Conservation (phyloP, 2,113 vertebrate species). For the Stomatorhinus ivindoensis region DNA sequence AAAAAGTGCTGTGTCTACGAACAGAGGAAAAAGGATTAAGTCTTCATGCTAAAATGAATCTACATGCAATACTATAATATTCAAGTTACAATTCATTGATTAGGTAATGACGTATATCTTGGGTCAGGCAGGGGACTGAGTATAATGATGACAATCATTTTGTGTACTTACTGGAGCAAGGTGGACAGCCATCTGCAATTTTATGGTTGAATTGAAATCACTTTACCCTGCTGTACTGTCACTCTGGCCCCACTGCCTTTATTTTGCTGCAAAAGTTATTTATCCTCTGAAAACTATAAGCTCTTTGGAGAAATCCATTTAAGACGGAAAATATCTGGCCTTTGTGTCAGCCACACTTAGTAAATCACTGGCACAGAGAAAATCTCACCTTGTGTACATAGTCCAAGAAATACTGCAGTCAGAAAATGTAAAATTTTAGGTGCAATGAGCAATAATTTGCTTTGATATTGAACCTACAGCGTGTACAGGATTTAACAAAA, state of each 20-base stretch:
- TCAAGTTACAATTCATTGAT: slow-evolving; percentile 57
- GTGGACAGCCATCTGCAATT: slow-evolving; percentile 62
- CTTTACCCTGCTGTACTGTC: slow-evolving; percentile 49
- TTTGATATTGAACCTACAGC: not conserved
- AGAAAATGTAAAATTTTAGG: not conserved
- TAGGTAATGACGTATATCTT: slow-evolving; percentile 57
- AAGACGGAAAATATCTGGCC: slow-evolving; percentile 1
- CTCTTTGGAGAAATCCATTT: slow-evolving; percentile 28
- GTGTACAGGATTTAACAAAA: not conserved
- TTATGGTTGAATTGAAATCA: slow-evolving; percentile 61
- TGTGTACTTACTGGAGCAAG: slow-evolving; percentile 53
- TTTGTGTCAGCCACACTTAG: slow-evolving; percentile 7
- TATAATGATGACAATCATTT: slow-evolving; percentile 57
- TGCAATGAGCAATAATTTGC: too few species aligned
- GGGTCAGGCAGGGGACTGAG: slow-evolving; percentile 45
- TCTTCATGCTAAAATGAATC: slow-evolving; percentile 44
- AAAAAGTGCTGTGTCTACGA: not conserved
- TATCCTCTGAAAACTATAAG: slow-evolving; percentile 24
- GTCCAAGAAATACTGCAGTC: not conserved
- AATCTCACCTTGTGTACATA: not conserved
- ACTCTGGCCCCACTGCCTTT: not conserved
- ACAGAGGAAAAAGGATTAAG: not conserved
- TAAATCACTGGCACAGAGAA: not conserved
- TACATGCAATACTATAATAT: slow-evolving; percentile 34
- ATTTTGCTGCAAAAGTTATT: slow-evolving; percentile 23